A percentile compares a stretch with the other conserved stretches of the same genome.
These are phyloP conservation scores for Sialis fuliginosa DNA, from an alignment of 2,888 invertebrate genomes.

Conservation along the genomic window DNA sequence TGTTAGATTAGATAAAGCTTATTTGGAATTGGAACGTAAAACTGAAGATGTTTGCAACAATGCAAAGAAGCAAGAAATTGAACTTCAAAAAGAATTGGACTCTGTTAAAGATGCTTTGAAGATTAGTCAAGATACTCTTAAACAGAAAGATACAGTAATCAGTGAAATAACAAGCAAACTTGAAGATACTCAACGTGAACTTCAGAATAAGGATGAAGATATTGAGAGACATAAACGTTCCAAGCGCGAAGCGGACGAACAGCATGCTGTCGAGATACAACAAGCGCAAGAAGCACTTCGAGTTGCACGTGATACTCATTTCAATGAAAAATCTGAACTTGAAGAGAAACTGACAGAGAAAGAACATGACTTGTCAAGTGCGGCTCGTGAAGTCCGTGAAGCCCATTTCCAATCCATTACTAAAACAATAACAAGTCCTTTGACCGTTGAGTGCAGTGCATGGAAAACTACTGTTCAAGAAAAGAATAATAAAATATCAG, in stretches of 20 bases:
- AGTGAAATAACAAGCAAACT: slow-evolving; percentile 13
- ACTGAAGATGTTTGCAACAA: slow-evolving; percentile 25
- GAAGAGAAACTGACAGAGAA: background rate
- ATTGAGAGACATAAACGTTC: slow-evolving; percentile 12
- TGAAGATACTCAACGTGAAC: slow-evolving; percentile 17
- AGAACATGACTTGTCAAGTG: slow-evolving; percentile 8
- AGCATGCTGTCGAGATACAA: slow-evolving; percentile 18
- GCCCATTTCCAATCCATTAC: too few relatives aligned
- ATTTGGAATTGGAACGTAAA: slow-evolving; percentile 1
- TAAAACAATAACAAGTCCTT: too few relatives aligned
- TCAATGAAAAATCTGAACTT: background rate
- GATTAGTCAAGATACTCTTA: slow-evolving; percentile 27
- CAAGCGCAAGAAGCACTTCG: slow-evolving; percentile 21
- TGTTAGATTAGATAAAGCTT: background rate
- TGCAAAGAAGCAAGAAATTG: slow-evolving; percentile 27
- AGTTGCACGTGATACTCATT: slow-evolving; percentile 15
- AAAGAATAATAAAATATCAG: slow-evolving; percentile 13
- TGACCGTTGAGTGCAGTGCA: too few relatives aligned
- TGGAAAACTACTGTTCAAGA: slow-evolving; percentile 3
- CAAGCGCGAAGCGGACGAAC: slow-evolving; percentile 11
- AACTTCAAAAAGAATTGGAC: slow-evolving; percentile 26
- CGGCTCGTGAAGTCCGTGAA: slow-evolving; percentile 1
- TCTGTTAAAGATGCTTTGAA: slow-evolving; percentile 26
- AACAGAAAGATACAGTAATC: slow-evolving; percentile 24
- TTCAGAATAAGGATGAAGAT: slow-evolving; percentile 17